Conservation (phyloP, 2,113 vertebrate species). For the human (Homo sapiens) region DNA sequence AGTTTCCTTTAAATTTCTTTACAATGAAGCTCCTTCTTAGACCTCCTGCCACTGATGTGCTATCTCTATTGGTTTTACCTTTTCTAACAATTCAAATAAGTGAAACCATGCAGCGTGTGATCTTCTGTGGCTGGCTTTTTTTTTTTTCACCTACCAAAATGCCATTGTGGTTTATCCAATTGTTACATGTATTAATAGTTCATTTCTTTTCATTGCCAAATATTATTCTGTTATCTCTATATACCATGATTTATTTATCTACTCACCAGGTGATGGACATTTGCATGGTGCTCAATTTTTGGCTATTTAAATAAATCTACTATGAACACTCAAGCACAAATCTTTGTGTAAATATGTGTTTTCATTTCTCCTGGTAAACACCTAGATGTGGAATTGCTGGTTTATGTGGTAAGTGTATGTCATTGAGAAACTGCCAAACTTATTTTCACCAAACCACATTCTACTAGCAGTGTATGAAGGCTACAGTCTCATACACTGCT, state of each 20-base stretch:
- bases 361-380: not conserved
- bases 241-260: not conserved
- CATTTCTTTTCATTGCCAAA: not conserved
- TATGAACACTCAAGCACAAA: not conserved
- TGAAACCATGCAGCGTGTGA: not conserved
- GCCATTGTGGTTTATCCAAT: not conserved
- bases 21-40: not conserved
- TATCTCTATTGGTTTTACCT: not conserved
- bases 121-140: not conserved
- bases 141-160: not conserved
- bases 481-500: too few species aligned
- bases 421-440: not conserved
- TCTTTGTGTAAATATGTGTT: not conserved
- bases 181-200: not conserved
- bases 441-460: not conserved
- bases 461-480: not conserved
- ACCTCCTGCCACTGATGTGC: accelerated
- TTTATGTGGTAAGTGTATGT: not conserved
- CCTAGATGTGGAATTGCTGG: not conserved
- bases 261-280: not conserved
- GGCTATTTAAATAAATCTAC: not conserved
- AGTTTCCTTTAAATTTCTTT: not conserved
- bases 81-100: not conserved
- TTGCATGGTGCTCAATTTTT: not conserved
- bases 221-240: not conserved